phyloP scores from a whole-genome alignment of 1,140 invertebrate species.

The Drosophila subpulchrella region DNA sequence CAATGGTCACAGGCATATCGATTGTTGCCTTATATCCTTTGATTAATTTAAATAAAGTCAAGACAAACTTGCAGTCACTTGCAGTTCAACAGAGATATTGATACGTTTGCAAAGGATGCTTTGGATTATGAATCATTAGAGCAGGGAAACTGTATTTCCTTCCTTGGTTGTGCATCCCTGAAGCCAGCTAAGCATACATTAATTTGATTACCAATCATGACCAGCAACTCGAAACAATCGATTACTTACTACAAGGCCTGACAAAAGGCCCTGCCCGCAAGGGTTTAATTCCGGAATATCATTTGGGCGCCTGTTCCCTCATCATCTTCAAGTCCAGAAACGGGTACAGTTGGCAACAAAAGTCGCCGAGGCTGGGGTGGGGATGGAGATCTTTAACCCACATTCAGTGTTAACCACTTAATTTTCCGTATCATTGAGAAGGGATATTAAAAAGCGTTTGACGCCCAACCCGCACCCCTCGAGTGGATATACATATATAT shows the following conservation, averaged over 20 bases:
- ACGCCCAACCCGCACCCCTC: not conserved
- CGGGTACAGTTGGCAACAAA: conserved; percentile 47
- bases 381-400: not conserved
- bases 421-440: conserved; percentile 78
- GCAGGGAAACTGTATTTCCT: not conserved
- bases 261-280: not conserved
- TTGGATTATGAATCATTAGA: not conserved
- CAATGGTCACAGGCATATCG: conserved; percentile 8
- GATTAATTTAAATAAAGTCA: too few species aligned
- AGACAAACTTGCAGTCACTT: not conserved
- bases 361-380: not conserved
- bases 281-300: conserved; percentile 17
- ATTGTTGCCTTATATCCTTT: not conserved
- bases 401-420: conserved; percentile 70
- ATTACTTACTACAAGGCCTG: conserved; percentile 9
- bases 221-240: conserved; percentile 24
- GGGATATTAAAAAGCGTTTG: conserved; percentile 68
- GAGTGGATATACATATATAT: not conserved
- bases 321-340: not conserved
- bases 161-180: too few species aligned
- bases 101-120: not conserved
- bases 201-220: conserved; percentile 27
- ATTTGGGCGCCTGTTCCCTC: not conserved
- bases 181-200: conserved; percentile 13
- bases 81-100: not conserved